These are phyloP conservation scores for Poecilus cupreus DNA, from an alignment of 2,888 invertebrate species.

Conservation along the genomic window DNA sequence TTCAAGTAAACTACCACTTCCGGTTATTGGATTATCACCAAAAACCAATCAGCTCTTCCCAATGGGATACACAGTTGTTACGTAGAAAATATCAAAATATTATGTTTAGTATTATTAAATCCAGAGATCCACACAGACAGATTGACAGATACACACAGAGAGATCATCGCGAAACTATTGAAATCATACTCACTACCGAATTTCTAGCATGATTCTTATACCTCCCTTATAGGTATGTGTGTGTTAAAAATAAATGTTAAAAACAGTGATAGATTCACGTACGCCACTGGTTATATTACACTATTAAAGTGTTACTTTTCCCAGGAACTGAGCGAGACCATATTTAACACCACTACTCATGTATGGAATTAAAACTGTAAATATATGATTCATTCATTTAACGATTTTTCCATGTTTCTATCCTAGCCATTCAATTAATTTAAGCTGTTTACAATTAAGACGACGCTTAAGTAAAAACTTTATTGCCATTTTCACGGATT, in stretches of 20 bases:
- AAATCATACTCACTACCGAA: too few species aligned
- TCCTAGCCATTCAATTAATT: not conserved
- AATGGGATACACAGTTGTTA: too few species aligned
- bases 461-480: not conserved
- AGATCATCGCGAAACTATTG: too few species aligned
- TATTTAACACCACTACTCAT: constrained; percentile 17
- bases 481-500: not conserved
- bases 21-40: too few species aligned
- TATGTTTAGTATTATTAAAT: too few species aligned
- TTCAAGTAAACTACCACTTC: too few species aligned
- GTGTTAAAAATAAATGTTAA: not conserved
- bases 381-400: constrained; percentile 35
- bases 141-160: too few species aligned
- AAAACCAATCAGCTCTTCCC: too few species aligned
- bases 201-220: too few species aligned
- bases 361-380: constrained; percentile 36
- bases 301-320: not conserved
- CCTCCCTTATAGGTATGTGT: too few species aligned
- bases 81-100: too few species aligned
- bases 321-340: not conserved
- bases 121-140: too few species aligned
- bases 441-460: not conserved
- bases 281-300: not conserved
- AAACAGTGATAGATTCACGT: not conserved
- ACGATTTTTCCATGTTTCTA: constrained; percentile 2